Evolutionary conservation across 2,888 invertebrate species (phyloP), one percentile per base, ranked within the genome.

Genomic region (Hemithea aestivaria): DNA sequence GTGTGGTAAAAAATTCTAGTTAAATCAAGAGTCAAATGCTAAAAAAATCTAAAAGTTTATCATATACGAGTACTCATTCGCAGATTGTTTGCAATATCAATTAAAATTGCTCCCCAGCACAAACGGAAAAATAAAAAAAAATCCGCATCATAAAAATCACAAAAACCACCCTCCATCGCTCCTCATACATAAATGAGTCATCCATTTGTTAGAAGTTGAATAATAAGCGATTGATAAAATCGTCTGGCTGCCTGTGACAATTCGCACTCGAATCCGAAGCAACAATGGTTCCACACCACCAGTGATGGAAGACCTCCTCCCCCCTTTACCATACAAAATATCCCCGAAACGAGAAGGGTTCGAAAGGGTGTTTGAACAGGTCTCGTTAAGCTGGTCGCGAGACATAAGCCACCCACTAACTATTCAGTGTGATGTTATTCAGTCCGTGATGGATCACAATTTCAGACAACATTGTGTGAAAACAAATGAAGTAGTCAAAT

Each of bases 161-260:
- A 35, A 42, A 47, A 50, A 37, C 28, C 27, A 45, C 45, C 41
- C 51, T 28, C 41, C 48, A 45, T 43, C 49, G 40, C 40, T 40
- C 48, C 51, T 55, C 55, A 60, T 58, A 49, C 55, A 64, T 62
- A 68, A 76, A 76, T 73, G 66, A 75, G 60, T 73, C 67, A 66
- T 73, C 63, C 65, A 73, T 76, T 74, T 74, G 73, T 75, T 69
- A 71, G 60, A 57, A 67, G 66, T 66, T 66, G 70, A 77, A 73
- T 77, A 79, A 79, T 78, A 80, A 73, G 72, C 71, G 73, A 79
- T 79, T 78, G 79, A 80, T 79, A 78, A 77, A 80, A 77, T 75
- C 77, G 62, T 64, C 70, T 68, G 65, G 62, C 76, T 79, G 81
- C 64, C 74, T 77, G 74, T 80, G 81, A 82, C 81, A 80, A 81